Evolutionary conservation across 2,888 invertebrate species (phyloP), one percentile per base, ranked within the genome.

Genomic region (Melanchra persicariae): DNA sequence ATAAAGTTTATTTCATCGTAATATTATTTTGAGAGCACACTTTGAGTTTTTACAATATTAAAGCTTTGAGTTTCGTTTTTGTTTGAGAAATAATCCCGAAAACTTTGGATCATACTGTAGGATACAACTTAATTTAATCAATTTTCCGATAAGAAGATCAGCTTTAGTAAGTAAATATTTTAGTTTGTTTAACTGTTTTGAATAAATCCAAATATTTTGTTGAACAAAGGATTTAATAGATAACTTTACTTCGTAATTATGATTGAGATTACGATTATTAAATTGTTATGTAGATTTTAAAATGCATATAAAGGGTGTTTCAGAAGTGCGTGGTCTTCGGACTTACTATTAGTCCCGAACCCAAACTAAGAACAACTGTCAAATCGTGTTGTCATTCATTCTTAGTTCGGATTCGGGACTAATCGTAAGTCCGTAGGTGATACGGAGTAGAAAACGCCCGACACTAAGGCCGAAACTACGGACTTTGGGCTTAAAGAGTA

Each of bases 31-130:
- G 37, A 37, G 43, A 37, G 8, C 17, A 61, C 6, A 47, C 10
- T 51, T 51, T 22, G 43, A 64, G 67, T 57, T 73, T 63, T 61
- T 59, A 51, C 19, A 17, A 47, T 12, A 43, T 54, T 43, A 55
- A 74, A 63, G 60, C 65, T 78, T 17, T 2, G 26, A 68, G 45
- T 65, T 66, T 26, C 63, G 74, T 66, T 69, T 78, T 63, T 63
- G 59, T 70, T 70, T 47, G 19, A 17, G 52, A 63, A 63, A 51
- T 78, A 69, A 69, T 66, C 51, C 26, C 19, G 43, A 45, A 47
- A 45, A 51, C 15, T 65, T 62, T 34, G 19, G n/a, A 47, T 51
- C 19, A 55, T 34, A 19, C 15, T 49, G 24, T 40, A 45, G 19
- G 19, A 45, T 74, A 54, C 73, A 59, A 54, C 30, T 74, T 43